phyloP scores from a whole-genome alignment of 2,113 vertebrate species.

The Grus americana region DNA sequence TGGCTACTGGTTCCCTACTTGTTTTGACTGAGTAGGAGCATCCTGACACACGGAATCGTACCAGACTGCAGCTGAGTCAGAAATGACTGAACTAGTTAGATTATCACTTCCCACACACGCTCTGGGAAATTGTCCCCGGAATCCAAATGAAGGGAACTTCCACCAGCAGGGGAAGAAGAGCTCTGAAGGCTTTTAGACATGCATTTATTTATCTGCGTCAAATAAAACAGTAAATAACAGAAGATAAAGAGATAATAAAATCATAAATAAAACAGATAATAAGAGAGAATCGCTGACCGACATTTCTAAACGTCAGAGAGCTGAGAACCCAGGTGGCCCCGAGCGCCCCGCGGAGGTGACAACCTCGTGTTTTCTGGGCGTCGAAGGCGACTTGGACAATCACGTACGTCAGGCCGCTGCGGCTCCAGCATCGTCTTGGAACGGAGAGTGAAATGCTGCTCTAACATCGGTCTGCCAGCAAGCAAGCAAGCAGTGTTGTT shows the following conservation, averaged over 20 bases:
- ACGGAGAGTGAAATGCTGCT: neutral
- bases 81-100: neutral
- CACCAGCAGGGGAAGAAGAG: neutral
- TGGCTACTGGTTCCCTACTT: neutral
- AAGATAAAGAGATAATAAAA: no score
- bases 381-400: neutral
- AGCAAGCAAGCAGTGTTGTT: neutral
- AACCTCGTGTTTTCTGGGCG: accelerated
- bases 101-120: neutral
- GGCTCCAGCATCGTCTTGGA: neutral
- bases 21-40: slow-evolving; percentile 14
- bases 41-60: neutral
- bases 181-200: neutral
- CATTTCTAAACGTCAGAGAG: neutral
- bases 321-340: accelerated
- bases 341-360: neutral
- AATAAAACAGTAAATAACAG: no score
- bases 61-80: neutral
- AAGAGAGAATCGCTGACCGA: accelerated
- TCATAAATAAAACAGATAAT: no score
- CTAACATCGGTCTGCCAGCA: neutral
- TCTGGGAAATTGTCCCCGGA: neutral
- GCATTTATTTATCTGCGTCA: no score
- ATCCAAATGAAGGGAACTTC: neutral
- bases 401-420: neutral